These are phyloP conservation scores for Acanthornis magna DNA, from an alignment of 2,797 vertebrate genomes.

Conservation along the genomic window DNA sequence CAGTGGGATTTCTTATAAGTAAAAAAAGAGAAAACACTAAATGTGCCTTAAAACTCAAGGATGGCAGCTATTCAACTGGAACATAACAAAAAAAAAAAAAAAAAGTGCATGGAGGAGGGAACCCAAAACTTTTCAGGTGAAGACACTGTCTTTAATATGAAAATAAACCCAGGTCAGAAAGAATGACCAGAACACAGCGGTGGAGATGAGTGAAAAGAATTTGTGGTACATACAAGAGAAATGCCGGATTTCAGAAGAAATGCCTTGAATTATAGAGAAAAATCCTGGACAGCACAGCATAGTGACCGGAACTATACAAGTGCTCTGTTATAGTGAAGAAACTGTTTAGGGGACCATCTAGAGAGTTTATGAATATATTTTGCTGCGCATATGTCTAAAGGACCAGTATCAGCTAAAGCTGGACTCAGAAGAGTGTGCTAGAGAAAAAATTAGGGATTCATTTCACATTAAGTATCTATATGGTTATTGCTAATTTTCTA, in stretches of 20 bases:
- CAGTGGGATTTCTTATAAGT: background rate
- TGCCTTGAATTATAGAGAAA: background rate
- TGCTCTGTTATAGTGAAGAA: background rate
- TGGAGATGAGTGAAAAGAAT: background rate
- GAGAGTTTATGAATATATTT: background rate
- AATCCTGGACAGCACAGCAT: background rate
- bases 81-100: background rate
- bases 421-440: background rate
- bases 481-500: background rate
- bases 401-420: rapidly evolving
- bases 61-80: background rate
- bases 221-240: background rate
- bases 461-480: background rate
- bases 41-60: background rate
- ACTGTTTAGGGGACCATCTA: background rate
- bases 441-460: background rate
- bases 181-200: background rate
- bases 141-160: background rate
- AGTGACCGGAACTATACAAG: background rate
- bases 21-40: background rate
- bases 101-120: background rate
- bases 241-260: background rate
- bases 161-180: background rate
- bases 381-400: background rate
- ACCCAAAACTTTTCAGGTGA: background rate